phyloP scores from a whole-genome alignment of 2,113 vertebrate species.

The Dasyprocta punctata region DNA sequence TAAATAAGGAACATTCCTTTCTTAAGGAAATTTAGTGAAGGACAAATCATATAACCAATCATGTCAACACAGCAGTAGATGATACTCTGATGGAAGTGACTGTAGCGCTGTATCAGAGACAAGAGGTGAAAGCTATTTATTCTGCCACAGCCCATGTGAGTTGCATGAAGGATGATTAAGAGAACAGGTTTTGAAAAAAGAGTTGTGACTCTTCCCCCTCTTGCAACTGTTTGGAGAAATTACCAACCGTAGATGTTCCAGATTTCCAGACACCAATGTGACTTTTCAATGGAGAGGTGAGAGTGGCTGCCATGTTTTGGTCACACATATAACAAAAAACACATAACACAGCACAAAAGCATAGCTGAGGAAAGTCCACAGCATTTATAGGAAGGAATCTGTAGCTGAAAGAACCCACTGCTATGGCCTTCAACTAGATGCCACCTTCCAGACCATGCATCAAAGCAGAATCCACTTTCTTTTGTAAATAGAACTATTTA shows the following conservation, averaged over 20 bases:
- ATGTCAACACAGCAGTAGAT: too few relatives aligned
- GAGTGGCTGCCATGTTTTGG: neutral
- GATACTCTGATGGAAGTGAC: fast-evolving
- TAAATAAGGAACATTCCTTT: neutral
- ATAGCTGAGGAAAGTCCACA: neutral
- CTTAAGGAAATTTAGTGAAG: neutral
- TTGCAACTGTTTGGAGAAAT: neutral
- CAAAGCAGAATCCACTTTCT: neutral
- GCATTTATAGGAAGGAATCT: neutral
- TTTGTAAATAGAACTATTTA: neutral
- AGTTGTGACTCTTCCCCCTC: neutral
- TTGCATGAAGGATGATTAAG: neutral
- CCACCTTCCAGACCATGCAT: fast-evolving
- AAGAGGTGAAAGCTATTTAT: fast-evolving
- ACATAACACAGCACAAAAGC: neutral
- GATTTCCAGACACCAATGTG: neutral
- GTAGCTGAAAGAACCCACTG: neutral
- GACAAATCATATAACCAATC: neutral
- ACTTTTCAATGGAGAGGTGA: neutral
- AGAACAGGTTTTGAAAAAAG: neutral
- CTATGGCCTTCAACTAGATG: neutral
- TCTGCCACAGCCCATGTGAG: neutral
- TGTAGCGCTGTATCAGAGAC: neutral
- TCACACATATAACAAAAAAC: neutral
- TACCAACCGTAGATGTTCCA: neutral